Percentiles rank a stretch among this genome's conserved stretches.
Conservation (phyloP, 2,113 vertebrate species). For the Drymodes brunneopygia region DNA sequence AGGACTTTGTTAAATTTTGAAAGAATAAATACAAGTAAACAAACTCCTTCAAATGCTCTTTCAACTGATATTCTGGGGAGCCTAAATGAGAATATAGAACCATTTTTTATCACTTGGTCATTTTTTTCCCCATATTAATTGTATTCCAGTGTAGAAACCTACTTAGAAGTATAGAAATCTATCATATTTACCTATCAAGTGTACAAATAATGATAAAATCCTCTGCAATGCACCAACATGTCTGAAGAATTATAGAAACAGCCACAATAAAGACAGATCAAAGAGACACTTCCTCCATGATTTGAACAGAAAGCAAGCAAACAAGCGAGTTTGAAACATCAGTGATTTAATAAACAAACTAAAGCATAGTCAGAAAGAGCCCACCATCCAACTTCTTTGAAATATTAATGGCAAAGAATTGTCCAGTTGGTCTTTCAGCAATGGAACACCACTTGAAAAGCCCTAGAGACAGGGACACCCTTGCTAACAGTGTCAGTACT, state of each 20-base stretch:
- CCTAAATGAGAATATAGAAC: background rate
- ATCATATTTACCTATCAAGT: background rate
- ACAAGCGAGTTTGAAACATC: background rate
- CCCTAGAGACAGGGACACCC: background rate
- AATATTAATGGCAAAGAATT: background rate
- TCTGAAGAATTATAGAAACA: background rate
- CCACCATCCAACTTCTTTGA: background rate
- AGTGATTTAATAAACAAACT: background rate
- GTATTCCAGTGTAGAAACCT: background rate
- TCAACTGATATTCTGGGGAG: background rate
- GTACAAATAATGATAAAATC: background rate
- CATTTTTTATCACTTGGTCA: background rate
- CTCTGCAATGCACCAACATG: background rate
- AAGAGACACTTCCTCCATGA: background rate
- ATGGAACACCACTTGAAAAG: background rate
- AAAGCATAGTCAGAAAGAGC: background rate
- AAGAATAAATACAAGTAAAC: background rate
- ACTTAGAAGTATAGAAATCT: background rate
- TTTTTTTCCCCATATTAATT: background rate
- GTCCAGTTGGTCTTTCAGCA: background rate
- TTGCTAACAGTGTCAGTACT: background rate
- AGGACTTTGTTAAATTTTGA: background rate
- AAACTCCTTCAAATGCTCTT: background rate
- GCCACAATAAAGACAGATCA: background rate
- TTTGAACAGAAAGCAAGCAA: background rate